Percentiles rank a stretch among this genome's conserved stretches.
Evolutionary conservation across 2,797 vertebrate genomes (phyloP).

Genomic region (Typhlichthys subterraneus): DNA sequence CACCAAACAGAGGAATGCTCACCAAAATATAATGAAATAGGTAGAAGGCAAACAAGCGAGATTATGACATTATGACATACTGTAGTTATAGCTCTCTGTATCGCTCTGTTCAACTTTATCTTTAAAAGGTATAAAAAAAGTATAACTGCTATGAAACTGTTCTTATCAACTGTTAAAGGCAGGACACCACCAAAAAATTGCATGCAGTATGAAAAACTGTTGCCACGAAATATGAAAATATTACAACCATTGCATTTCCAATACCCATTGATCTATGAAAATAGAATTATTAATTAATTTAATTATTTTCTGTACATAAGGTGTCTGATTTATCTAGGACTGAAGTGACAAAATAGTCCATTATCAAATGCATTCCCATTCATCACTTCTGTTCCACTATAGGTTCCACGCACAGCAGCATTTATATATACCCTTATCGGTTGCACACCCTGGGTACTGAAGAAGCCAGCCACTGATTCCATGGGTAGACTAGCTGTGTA

Average conservation of each 20-base stretch:
- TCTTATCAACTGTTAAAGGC: no score
- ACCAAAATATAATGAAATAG: background rate
- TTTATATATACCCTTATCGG: conserved; percentile 45
- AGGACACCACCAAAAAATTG: conserved; percentile 14
- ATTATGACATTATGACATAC: conserved; percentile 22
- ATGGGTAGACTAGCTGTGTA: conserved; percentile 5
- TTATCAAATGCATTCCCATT: conserved; percentile 54
- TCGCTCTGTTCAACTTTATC: conserved; percentile 10
- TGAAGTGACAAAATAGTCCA: conserved; percentile 33
- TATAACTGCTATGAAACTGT: no score
- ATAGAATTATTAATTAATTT: conserved; percentile 27
- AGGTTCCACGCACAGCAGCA: conserved; percentile 14
- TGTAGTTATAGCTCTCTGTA: conserved; percentile 5
- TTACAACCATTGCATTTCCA: conserved; percentile 19
- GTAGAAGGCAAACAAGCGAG: conserved; percentile 23
- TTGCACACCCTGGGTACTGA: conserved; percentile 25
- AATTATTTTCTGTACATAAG: conserved; percentile 25
- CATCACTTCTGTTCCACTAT: conserved; percentile 28
- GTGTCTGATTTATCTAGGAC: conserved; percentile 40
- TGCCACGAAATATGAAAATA: conserved; percentile 39
- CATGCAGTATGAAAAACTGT: conserved; percentile 37
- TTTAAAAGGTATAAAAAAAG: conserved; percentile 14
- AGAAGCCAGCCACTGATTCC: conserved; percentile 14
- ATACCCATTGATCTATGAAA: conserved; percentile 44
- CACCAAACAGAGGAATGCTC: conserved; percentile 11